Conservation (phyloP, 2,888 invertebrate species). For the Rotaria sp. region DNA sequence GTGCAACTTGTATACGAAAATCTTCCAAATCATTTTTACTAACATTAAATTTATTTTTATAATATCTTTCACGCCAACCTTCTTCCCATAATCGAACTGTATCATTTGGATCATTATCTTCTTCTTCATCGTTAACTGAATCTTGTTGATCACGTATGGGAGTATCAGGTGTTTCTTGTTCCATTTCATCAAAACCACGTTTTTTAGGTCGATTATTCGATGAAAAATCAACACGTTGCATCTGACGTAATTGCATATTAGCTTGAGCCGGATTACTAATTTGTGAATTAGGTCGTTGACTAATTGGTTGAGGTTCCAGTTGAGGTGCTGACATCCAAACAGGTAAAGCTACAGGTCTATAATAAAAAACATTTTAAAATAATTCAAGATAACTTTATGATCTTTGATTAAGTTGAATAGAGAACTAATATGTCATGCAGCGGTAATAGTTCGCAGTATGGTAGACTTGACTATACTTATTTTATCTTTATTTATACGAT, state of each 20-base stretch:
- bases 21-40: conserved; percentile 57
- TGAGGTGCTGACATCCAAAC: not conserved
- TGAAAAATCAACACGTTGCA: conserved; percentile 3
- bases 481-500: no score
- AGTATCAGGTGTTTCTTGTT: not conserved
- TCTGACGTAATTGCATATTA: conserved; percentile 12
- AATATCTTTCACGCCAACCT: conserved; percentile 95
- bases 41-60: conserved; percentile 63
- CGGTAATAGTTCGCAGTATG: no score
- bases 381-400: no score
- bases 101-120: conserved; percentile 35
- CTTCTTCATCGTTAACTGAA: conserved; percentile 31
- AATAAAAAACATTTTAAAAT: not conserved
- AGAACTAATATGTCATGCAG: no score
- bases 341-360: not conserved
- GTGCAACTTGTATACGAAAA: conserved; percentile 74
- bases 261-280: conserved; percentile 20
- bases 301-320: conserved; percentile 19
- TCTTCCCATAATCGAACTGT: conserved; percentile 67
- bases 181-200: conserved; percentile 27
- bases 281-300: not conserved
- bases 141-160: not conserved
- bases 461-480: no score
- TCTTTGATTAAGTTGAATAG: no score
- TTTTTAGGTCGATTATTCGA: not conserved